Base-by-base conservation (phyloP, 1,140 invertebrate genomes). In the Muscidifurax raptorellus region DNA sequence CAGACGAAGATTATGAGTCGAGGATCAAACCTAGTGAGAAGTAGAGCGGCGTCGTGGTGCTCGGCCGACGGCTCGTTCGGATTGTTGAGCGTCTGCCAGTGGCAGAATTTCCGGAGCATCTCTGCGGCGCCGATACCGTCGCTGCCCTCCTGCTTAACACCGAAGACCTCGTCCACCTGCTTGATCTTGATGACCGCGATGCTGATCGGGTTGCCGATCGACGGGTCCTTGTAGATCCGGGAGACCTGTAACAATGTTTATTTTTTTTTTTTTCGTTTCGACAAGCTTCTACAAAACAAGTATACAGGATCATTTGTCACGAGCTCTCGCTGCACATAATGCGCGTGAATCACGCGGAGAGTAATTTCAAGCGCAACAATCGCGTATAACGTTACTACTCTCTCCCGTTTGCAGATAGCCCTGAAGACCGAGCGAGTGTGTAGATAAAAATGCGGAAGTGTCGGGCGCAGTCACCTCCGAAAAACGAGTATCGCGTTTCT, bases 191-290 rank as follows among this genome's bases (percentile, higher is more conserved):
- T 95, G 12, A 98, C 94, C 0, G 96, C 94, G 40, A 98, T 95
- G 87, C 95, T 96, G 67, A 98, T 95, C 0, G 96, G 95, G 90
- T 97, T 97, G 7, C 97, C 96, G 84, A 98, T 96, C 44, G 95
- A 96, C 7, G 95, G 95, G 89, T 98, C 96, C 86, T 96, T 95
- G 91, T 96, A 98, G 83, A 98, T 95, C 40, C 95, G 94, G 9
- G 96, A 94, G 10, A 96, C 96, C 96, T 96, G 87, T 77, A 59
- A 78, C 79, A 25, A 9, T 25, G 10, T 40, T 40, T 40, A 40
- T 40, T 40, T 40, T 6, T 40, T 40, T 40, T 6, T 40, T 40
- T 40, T 6, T 40, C 10, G 10, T 40, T 40, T 40, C 4, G n/a
- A n/a, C n/a, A n/a, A n/a, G n/a, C n/a, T n/a, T n/a, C n/a, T n/a